These are phyloP conservation scores for Philopotamus ludificatus DNA, from an alignment of 1,140 invertebrate species.

Conservation along the genomic window DNA sequence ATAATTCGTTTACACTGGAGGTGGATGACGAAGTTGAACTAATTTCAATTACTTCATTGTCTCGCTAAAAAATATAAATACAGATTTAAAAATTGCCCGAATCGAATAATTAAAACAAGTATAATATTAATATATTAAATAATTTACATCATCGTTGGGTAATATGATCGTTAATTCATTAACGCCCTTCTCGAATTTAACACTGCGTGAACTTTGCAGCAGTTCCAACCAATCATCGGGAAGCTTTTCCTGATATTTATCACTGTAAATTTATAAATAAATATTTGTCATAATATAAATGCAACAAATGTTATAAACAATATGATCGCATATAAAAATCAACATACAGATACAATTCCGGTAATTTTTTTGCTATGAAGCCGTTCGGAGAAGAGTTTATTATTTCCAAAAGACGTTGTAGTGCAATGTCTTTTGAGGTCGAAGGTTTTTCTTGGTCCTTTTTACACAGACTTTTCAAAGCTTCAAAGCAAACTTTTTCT, in stretches of 20 bases:
- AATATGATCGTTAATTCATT: conserved; percentile 54
- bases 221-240: conserved; percentile 57
- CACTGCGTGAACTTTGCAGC: conserved; percentile 50
- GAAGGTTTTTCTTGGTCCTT: conserved; percentile 45
- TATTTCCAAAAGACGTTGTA: conserved; percentile 52
- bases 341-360: conserved; percentile 49
- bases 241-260: conserved; percentile 56
- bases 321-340: conserved; percentile 37
- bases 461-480: conserved; percentile 52
- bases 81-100: background rate
- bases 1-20: conserved; percentile 30
- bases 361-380: conserved; percentile 50
- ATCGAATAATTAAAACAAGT: background rate
- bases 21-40: background rate
- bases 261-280: conserved; percentile 44
- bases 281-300: background rate
- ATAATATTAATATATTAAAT: background rate
- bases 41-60: too few relatives aligned
- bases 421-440: conserved; percentile 42
- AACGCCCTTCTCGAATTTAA: conserved; percentile 54
- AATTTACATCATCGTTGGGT: conserved; percentile 1
- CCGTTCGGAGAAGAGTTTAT: conserved; percentile 56
- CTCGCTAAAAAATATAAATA: too few relatives aligned
- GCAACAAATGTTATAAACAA: background rate
- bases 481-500: conserved; percentile 55